Percentiles rank a stretch among this genome's conserved stretches.
Evolutionary conservation across 2,113 vertebrate genomes (phyloP).

Genomic region (Neopipo cinnamomea): DNA sequence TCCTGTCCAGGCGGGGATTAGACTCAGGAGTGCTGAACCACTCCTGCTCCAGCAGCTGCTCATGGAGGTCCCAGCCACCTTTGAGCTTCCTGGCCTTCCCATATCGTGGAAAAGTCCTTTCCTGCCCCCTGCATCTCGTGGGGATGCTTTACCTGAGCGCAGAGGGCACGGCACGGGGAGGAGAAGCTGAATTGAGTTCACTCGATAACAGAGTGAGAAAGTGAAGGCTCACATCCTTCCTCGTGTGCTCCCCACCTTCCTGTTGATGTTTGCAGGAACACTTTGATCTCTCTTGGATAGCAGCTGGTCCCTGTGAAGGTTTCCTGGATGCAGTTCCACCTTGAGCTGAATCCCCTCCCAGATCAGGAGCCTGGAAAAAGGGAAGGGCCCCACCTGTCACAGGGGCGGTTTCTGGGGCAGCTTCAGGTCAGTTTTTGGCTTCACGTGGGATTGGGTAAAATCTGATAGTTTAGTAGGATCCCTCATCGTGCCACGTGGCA

Average conservation of each 20-base stretch:
- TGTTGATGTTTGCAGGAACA: background rate
- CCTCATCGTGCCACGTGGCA: fast-evolving
- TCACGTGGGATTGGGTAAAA: fast-evolving
- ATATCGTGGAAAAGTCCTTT: fast-evolving
- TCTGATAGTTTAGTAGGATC: background rate
- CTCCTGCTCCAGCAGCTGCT: background rate
- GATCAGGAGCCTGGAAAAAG: fast-evolving
- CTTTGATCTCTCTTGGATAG: background rate
- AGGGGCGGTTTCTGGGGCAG: background rate
- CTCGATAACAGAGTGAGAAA: fast-evolving
- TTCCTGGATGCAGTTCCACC: background rate
- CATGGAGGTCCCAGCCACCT: background rate
- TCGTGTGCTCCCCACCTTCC: background rate
- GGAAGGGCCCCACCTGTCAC: fast-evolving
- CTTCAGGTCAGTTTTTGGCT: background rate
- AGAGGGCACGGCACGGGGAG: background rate
- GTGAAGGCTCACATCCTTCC: background rate
- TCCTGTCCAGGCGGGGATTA: background rate
- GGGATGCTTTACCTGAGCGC: fast-evolving
- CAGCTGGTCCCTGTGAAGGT: background rate
- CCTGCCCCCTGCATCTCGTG: fast-evolving
- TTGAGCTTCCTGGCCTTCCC: background rate
- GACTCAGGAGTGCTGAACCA: background rate
- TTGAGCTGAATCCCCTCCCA: background rate
- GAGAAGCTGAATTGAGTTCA: background rate